These are phyloP conservation scores for Bufotes viridis DNA, from an alignment of 2,797 vertebrate species.

Conservation along the genomic window DNA sequence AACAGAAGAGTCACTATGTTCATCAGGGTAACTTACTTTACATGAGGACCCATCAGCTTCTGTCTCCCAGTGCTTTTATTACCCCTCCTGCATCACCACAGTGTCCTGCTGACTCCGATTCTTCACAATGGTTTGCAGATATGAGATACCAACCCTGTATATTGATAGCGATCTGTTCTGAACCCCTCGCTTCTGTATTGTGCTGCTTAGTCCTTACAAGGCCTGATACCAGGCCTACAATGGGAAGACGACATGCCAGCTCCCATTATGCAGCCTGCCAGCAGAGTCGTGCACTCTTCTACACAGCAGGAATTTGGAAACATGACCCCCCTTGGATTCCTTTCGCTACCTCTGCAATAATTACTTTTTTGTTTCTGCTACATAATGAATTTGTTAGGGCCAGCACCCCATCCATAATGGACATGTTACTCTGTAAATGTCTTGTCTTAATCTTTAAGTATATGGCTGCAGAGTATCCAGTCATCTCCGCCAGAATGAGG, in stretches of 20 bases:
- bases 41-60: too few relatives aligned
- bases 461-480: neutral
- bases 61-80: too few relatives aligned
- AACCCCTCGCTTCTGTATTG: neutral
- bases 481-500: neutral
- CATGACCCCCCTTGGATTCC: neutral
- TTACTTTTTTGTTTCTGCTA: constrained; percentile 12
- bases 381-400: neutral
- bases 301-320: constrained; percentile 3
- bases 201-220: neutral
- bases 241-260: constrained; percentile 3
- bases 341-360: constrained; percentile 14
- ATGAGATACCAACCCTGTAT: neutral
- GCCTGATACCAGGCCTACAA: neutral
- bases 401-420: neutral
- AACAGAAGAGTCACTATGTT: too few relatives aligned
- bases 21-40: too few relatives aligned
- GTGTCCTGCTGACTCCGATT: neutral
- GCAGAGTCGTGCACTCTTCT: neutral
- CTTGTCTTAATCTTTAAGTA: neutral
- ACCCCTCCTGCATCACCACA: too few relatives aligned
- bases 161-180: neutral
- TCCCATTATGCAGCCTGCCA: constrained; percentile 34
- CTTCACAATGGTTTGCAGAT: neutral
- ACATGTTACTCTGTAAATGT: neutral